phyloP scores from a whole-genome alignment of 2,113 vertebrate genomes.

The Anolis sagrei region DNA sequence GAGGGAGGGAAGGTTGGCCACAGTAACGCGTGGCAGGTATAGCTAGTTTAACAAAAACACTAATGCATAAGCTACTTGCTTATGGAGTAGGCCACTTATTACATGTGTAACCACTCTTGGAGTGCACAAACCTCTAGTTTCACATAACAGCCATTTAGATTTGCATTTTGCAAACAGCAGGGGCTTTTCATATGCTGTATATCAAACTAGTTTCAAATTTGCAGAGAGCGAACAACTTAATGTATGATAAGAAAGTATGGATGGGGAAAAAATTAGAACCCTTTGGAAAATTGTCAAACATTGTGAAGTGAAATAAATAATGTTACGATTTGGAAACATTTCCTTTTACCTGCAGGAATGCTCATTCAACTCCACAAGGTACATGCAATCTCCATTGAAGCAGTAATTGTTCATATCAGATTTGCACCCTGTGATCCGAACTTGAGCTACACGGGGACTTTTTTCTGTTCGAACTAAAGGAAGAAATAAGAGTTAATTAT shows the following conservation, averaged over 20 bases:
- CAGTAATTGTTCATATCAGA: constrained; percentile 79
- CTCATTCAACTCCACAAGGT: constrained; percentile 73
- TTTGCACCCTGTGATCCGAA: constrained; percentile 68
- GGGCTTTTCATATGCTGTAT: background rate
- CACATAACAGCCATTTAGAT: too few relatives aligned
- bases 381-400: constrained; percentile 79
- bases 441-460: constrained; percentile 69
- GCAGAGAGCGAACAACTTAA: too few relatives aligned
- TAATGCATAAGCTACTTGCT: too few relatives aligned
- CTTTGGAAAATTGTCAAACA: background rate
- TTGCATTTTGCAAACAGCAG: background rate
- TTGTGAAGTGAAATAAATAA: background rate
- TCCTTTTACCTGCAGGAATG: constrained; percentile 75
- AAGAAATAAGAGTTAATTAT: background rate
- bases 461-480: constrained; percentile 74
- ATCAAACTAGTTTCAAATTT: background rate
- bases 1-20: too few relatives aligned
- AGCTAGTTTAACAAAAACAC: too few relatives aligned
- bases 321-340: accelerated
- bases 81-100: too few relatives aligned
- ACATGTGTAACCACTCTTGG: too few relatives aligned
- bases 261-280: background rate
- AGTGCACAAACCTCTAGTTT: too few relatives aligned
- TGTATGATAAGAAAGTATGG: too few relatives aligned
- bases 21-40: too few relatives aligned